Base-by-base conservation (phyloP, 1,140 invertebrate species). In the Drosophila kanapiae region DNA sequence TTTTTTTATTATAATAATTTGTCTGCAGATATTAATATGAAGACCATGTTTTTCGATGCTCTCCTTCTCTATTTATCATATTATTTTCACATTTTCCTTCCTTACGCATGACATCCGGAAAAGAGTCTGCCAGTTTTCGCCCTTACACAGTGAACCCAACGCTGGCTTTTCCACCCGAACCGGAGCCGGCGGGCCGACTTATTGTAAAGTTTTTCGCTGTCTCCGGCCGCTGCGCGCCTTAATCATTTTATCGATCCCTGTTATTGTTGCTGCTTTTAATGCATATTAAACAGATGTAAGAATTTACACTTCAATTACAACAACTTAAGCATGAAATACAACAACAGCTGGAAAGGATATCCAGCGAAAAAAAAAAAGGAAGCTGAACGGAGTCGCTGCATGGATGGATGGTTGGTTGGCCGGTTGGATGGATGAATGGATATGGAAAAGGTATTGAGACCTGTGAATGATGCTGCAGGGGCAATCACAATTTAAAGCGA, bases 301-400 rank as follows among this genome's bases (percentile, higher is more conserved):
- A 87, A 88, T 87, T 70, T 80, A 83, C 83, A 87, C 83, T 83
- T 80, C 76, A 87, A 87, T 87, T 83, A 87, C 80, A 80, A 78
- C 75, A 83, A 83, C 57, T 87, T 87, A 51, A 77, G 83, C 83
- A 72, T 87, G 76, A 87, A 80, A 23, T 31, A 71, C 29, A 57
- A 68, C 31, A 62, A 42, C 69, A 74, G 67, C 67, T 69, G 38
- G 47, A 18, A 45, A 72, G 38, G 45, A 72, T 53, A 74, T 67
- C n/a, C 45, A 10, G 47, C 16, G 43, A 42, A 63, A 68, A n/a
- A 18, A 43, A 29, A 51, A 75, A 58, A 49, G 38, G 47, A 65
- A 69, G 80, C 6, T 11, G 27, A n/a, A 48, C 13, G 45, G 27
- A 27, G 23, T 23, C 29, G 31, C 31, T 54, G 51, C 16, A 54